These are phyloP conservation scores for Actinemys pallida DNA, from an alignment of 2,113 vertebrate species.

Conservation along the genomic window DNA sequence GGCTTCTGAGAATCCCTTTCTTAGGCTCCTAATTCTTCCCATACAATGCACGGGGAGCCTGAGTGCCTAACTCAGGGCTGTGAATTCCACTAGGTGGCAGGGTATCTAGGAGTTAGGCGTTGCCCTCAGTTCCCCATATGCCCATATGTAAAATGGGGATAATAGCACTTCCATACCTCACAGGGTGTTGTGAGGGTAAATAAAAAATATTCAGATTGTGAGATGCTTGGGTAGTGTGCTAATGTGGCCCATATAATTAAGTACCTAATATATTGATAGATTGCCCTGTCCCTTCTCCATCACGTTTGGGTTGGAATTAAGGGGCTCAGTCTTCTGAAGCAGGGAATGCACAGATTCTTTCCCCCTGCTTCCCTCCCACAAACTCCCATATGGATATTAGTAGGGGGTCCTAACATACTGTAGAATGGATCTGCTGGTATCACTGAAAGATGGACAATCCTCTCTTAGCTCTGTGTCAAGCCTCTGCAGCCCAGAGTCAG, in stretches of 20 bases:
- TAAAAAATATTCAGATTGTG: neutral
- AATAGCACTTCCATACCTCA: neutral
- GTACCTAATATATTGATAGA: neutral
- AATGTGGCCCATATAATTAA: neutral
- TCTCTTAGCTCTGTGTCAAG: neutral
- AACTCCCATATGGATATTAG: constrained; percentile 7
- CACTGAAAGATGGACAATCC: constrained; percentile 1
- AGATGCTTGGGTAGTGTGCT: neutral
- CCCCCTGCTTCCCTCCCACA: neutral
- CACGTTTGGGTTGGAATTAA: neutral
- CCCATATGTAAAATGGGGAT: neutral
- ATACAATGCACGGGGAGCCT: neutral
- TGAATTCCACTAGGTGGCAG: neutral
- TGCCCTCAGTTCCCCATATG: neutral
- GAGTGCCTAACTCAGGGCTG: neutral
- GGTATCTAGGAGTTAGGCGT: neutral
- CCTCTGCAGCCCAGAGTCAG: constrained; percentile 11
- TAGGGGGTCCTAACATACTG: neutral
- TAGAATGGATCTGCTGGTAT: neutral
- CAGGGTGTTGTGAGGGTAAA: neutral
- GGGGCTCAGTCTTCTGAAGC: neutral
- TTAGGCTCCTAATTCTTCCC: neutral
- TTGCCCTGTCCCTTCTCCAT: neutral
- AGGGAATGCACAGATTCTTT: neutral
- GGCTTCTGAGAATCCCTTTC: neutral